These are phyloP conservation scores for Atta colombica DNA, from an alignment of 1,140 invertebrate species.

Conservation along the genomic window DNA sequence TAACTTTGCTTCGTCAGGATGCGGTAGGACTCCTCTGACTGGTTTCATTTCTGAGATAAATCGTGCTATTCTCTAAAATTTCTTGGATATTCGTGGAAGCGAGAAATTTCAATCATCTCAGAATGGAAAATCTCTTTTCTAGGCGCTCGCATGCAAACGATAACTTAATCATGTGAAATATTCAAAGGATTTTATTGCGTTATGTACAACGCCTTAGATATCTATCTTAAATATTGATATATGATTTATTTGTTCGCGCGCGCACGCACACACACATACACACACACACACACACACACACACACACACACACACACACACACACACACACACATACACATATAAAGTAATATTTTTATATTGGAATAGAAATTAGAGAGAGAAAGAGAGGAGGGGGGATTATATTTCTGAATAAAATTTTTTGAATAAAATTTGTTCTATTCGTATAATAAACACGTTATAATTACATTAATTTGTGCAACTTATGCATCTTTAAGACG, in stretches of 20 bases:
- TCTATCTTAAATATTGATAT: not conserved
- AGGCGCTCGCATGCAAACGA: not conserved
- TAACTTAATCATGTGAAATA: not conserved
- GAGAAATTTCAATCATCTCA: slow-evolving; percentile 18
- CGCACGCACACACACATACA: too few species aligned
- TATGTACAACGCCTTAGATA: not conserved
- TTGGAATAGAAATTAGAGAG: too few species aligned
- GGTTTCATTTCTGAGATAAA: slow-evolving; percentile 27
- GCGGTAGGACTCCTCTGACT: not conserved
- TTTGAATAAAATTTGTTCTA: not conserved
- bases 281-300: too few species aligned
- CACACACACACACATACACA: too few species aligned
- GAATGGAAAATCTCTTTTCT: not conserved
- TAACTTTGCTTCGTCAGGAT: slow-evolving; percentile 36
- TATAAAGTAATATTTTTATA: too few species aligned
- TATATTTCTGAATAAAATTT: not conserved
- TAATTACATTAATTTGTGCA: not conserved
- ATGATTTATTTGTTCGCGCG: not conserved
- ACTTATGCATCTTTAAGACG: not conserved
- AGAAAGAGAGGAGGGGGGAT: too few species aligned
- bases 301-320: too few species aligned
- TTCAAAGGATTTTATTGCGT: slow-evolving; percentile 13
- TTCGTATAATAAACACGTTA: not conserved
- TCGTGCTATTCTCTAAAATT: slow-evolving; percentile 34
- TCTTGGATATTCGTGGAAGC: slow-evolving; percentile 22